Evolutionary conservation across 2,113 vertebrate genomes (phyloP).

Genomic region (Theropithecus gelada): DNA sequence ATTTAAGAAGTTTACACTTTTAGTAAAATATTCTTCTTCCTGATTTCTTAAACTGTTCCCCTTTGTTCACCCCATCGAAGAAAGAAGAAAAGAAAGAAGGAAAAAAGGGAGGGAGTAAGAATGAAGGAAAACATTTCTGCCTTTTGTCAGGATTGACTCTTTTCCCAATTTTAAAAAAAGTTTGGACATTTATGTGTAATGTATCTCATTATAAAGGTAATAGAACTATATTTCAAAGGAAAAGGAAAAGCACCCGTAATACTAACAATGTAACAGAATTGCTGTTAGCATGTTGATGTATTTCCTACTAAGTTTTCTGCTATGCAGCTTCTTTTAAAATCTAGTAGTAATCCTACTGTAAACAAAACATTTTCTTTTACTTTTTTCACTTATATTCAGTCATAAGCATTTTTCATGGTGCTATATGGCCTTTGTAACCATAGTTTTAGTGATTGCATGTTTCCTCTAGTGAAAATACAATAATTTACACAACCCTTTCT

Average conservation of each 20-base stretch:
- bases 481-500: not conserved
- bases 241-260: not conserved
- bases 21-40: not conserved
- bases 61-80: not conserved
- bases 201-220: not conserved
- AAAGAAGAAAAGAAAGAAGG: not conserved
- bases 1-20: not conserved
- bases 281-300: not conserved
- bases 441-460: not conserved
- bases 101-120: not conserved
- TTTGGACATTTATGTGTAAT: not conserved
- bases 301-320: conserved; percentile 12
- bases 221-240: not conserved
- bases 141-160: not conserved
- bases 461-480: not conserved
- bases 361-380: not conserved
- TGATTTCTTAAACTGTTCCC: not conserved
- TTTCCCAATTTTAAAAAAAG: not conserved
- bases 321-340: not conserved
- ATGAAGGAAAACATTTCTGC: not conserved
- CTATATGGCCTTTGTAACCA: not conserved
- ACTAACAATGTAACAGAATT: not conserved
- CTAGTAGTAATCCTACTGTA: not conserved
- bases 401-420: not conserved
- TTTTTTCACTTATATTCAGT: not conserved